Percentiles rank a stretch among this genome's conserved stretches.
These are phyloP conservation scores for Oreochromis spilurus DNA, from an alignment of 2,113 vertebrate species.

Conservation along the genomic window DNA sequence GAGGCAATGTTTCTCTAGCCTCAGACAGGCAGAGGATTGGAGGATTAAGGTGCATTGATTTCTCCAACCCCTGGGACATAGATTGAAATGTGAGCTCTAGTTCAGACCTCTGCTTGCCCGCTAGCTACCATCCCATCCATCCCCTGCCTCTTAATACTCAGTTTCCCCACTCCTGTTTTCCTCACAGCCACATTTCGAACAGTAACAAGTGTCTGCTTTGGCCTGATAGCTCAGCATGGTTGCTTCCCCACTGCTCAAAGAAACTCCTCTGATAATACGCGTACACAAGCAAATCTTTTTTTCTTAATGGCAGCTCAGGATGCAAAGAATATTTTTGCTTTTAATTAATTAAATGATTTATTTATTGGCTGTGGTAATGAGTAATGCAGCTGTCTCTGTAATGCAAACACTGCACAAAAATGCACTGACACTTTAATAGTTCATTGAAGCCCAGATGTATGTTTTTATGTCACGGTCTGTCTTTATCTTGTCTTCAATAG, in stretches of 20 bases:
- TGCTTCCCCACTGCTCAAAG: not conserved
- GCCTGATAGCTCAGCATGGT: conserved; percentile 24
- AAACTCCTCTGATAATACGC: not conserved
- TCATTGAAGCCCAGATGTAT: not conserved
- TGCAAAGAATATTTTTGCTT: not conserved
- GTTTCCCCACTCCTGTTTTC: not conserved
- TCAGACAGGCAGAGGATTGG: conserved; percentile 47
- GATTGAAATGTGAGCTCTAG: conserved; percentile 59
- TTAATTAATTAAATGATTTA: not conserved
- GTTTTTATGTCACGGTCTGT: not conserved
- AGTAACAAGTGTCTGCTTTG: conserved; percentile 22
- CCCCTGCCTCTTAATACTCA: conserved; percentile 34
- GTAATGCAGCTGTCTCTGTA: not conserved
- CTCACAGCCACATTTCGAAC: conserved; percentile 8
- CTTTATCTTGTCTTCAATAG: conserved; percentile 59
- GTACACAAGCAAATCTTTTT: not conserved
- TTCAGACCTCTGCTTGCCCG: conserved; percentile 26
- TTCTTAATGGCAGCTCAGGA: not conserved
- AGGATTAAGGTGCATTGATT: conserved; percentile 68
- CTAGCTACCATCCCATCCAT: conserved; percentile 11
- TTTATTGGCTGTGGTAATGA: not conserved
- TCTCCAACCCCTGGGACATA: conserved; percentile 37
- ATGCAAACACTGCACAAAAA: not conserved
- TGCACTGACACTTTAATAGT: not conserved
- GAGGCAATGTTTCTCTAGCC: conserved; percentile 47